These are phyloP conservation scores for Dioctria linearis DNA, from an alignment of 2,888 invertebrate genomes.

Conservation along the genomic window DNA sequence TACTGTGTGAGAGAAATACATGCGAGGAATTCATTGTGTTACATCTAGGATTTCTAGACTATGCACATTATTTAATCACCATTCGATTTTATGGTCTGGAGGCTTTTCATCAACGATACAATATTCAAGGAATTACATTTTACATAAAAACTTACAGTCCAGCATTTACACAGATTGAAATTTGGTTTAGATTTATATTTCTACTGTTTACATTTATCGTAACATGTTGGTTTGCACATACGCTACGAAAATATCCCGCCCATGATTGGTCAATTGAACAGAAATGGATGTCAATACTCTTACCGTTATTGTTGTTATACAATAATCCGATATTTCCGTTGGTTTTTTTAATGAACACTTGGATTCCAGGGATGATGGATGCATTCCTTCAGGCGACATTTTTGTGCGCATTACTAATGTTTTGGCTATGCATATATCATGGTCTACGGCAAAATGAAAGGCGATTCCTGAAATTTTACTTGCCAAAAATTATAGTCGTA, in stretches of 20 bases:
- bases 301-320: constrained; percentile 90
- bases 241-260: constrained; percentile 87
- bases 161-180: constrained; percentile 96
- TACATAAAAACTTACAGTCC: constrained; percentile 96
- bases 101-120: constrained; percentile 87
- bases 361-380: constrained; percentile 94
- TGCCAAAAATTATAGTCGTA: constrained; percentile 90
- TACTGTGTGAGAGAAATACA: constrained; percentile 84
- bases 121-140: constrained; percentile 86
- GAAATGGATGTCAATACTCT: constrained; percentile 92
- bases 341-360: constrained; percentile 89
- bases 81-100: constrained; percentile 88
- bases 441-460: constrained; percentile 94
- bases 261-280: constrained; percentile 98
- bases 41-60: constrained; percentile 92
- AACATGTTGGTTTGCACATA: constrained; percentile 93
- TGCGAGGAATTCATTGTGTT: constrained; percentile 92
- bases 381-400: constrained; percentile 92
- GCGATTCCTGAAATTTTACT: constrained; percentile 87
- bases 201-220: constrained; percentile 88
- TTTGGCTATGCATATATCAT: constrained; percentile 97
- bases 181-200: constrained; percentile 97
- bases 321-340: constrained; percentile 96
- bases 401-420: constrained; percentile 87
- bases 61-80: constrained; percentile 88